These are phyloP conservation scores for Drosophila prostipennis DNA, from an alignment of 2,888 invertebrate genomes.

Conservation along the genomic window DNA sequence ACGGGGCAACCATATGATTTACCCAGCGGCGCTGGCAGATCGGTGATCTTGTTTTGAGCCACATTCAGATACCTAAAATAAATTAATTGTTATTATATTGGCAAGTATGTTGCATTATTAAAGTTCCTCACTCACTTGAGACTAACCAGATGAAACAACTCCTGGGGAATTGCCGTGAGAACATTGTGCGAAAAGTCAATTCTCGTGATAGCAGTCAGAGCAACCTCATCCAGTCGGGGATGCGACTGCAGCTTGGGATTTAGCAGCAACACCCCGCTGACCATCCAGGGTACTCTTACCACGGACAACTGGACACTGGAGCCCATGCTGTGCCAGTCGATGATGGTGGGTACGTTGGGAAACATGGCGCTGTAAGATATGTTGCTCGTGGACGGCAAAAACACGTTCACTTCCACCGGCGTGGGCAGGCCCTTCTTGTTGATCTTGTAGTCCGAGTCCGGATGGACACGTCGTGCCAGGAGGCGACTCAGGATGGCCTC, in stretches of 20 bases:
- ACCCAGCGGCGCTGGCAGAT: slow-evolving; percentile 86
- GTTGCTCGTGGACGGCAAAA: slow-evolving; percentile 86
- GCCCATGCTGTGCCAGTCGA: slow-evolving; percentile 94
- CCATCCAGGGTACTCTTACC: slow-evolving; percentile 92
- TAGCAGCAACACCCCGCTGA: slow-evolving; percentile 92
- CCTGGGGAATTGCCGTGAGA: slow-evolving; percentile 90
- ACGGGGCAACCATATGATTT: slow-evolving; percentile 88
- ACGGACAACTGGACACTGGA: slow-evolving; percentile 89
- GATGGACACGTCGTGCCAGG: slow-evolving; percentile 94
- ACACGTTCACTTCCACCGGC: slow-evolving; percentile 84
- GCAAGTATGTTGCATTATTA: neutral
- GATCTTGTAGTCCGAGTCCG: slow-evolving; percentile 96
- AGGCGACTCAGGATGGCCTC: slow-evolving; percentile 91
- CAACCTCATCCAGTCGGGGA: slow-evolving; percentile 87
- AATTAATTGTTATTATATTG: neutral
- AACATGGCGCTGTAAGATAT: slow-evolving; percentile 92
- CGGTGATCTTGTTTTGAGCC: slow-evolving; percentile 94
- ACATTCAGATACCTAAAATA: slow-evolving; percentile 89
- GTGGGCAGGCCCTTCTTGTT: slow-evolving; percentile 92
- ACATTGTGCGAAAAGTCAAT: slow-evolving; percentile 96
- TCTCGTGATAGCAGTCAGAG: slow-evolving; percentile 95
- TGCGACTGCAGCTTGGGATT: slow-evolving; percentile 92
- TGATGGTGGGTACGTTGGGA: slow-evolving; percentile 93
- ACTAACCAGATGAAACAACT: slow-evolving; percentile 93
- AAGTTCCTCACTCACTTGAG: slow-evolving; percentile 85